These are phyloP conservation scores for Hystrix brachyura DNA, from an alignment of 2,113 vertebrate species.

Conservation along the genomic window DNA sequence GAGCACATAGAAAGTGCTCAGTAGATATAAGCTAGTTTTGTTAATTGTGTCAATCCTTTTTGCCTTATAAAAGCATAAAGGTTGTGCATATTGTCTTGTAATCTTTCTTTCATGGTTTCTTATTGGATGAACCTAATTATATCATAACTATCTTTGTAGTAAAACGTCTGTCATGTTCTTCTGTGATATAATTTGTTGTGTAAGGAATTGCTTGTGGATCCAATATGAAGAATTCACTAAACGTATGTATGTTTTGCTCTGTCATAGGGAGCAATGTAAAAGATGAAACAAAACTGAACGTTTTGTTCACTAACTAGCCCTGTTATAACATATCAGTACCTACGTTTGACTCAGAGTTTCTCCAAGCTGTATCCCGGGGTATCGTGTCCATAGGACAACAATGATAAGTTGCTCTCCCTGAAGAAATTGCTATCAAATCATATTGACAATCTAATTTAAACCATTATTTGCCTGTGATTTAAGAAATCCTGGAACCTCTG, in stretches of 20 bases:
- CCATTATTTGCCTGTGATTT: neutral
- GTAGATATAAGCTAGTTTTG: constrained; percentile 4
- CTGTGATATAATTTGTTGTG: neutral
- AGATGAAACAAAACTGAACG: neutral
- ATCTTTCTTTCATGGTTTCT: constrained; percentile 59
- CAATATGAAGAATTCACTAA: neutral
- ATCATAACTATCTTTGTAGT: neutral
- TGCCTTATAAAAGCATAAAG: constrained; percentile 33
- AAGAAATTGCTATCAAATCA: neutral
- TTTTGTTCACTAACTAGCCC: neutral
- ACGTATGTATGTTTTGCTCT: neutral
- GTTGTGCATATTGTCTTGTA: neutral
- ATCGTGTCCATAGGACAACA: neutral
- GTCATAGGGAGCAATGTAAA: neutral
- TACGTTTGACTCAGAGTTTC: neutral
- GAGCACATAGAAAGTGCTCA: constrained; percentile 6
- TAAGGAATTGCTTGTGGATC: neutral
- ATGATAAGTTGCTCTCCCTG: neutral
- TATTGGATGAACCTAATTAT: constrained; percentile 46
- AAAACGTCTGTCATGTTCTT: neutral
- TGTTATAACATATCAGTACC: neutral
- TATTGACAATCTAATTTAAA: neutral
- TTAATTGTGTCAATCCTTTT: constrained; percentile 45
- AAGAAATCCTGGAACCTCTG: neutral
- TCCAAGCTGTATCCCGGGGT: neutral